phyloP scores from a whole-genome alignment of 2,888 invertebrate species.

The Lomographa bimaculata region DNA sequence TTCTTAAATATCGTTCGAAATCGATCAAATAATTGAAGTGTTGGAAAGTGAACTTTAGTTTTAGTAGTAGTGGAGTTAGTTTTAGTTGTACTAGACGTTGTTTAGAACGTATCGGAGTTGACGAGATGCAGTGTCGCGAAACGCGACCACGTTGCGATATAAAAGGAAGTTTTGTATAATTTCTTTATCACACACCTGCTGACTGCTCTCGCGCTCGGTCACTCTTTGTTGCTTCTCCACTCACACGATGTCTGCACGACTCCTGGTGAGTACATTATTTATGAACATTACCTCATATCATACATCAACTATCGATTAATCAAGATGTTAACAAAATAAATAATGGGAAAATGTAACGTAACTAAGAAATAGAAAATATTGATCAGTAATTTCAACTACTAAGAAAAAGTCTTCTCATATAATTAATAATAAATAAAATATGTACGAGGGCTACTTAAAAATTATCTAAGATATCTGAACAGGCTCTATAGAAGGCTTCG shows the following conservation, averaged over 20 bases:
- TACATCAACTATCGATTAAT: too few relatives aligned
- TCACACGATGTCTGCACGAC: slow-evolving; percentile 72
- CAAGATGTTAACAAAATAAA: too few relatives aligned
- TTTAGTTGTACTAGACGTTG: slow-evolving; percentile 31
- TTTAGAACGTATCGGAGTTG: slow-evolving; percentile 51
- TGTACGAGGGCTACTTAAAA: too few relatives aligned
- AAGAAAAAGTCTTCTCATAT: too few relatives aligned
- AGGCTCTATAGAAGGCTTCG: too few relatives aligned
- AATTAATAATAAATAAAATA: too few relatives aligned
- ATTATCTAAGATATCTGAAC: too few relatives aligned
- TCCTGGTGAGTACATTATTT: slow-evolving; percentile 70
- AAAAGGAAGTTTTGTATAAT: slow-evolving; percentile 81
- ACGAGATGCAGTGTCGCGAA: slow-evolving; percentile 77
- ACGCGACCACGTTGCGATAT: slow-evolving; percentile 80
- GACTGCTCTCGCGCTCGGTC: slow-evolving; percentile 66
- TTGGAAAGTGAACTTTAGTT: slow-evolving; percentile 40
- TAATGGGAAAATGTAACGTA: too few relatives aligned
- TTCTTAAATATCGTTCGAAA: slow-evolving; percentile 33
- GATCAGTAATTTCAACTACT: too few relatives aligned
- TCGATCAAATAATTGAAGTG: slow-evolving; percentile 22
- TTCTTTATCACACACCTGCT: slow-evolving; percentile 76
- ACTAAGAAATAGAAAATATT: too few relatives aligned
- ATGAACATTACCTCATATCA: neutral
- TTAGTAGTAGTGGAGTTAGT: slow-evolving; percentile 37
- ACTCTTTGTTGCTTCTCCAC: slow-evolving; percentile 43